Evolutionary conservation across 2,888 invertebrate genomes (phyloP).

Genomic region (Portevinia maculata): DNA sequence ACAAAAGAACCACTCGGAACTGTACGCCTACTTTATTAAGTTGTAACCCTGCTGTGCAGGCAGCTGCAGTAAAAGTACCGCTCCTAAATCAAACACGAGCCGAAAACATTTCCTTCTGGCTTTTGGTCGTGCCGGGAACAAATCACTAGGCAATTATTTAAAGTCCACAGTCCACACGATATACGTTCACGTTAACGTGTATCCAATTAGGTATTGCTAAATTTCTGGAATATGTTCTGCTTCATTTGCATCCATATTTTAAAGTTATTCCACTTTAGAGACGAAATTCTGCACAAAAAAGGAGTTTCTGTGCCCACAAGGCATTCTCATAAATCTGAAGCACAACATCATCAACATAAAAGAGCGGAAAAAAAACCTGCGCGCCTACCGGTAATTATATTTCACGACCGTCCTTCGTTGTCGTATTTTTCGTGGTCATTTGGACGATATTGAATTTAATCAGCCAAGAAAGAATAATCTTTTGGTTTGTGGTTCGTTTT

Average conservation of each 20-base stretch:
- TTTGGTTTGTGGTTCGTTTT: not conserved
- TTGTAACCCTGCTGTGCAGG: not conserved
- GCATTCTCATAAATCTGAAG: slow-evolving; percentile 7
- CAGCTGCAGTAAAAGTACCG: not conserved
- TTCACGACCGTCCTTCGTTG: slow-evolving; percentile 13
- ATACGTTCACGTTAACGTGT: slow-evolving; percentile 15
- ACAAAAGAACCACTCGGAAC: not conserved
- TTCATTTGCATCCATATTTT: slow-evolving; percentile 26
- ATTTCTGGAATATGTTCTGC: slow-evolving; percentile 3
- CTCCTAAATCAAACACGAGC: not conserved
- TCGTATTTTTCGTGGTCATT: slow-evolving; percentile 7
- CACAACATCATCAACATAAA: not conserved
- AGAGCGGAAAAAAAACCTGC: not conserved
- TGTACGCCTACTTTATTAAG: slow-evolving; percentile 4
- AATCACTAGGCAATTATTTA: slow-evolving; percentile 11
- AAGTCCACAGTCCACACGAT: slow-evolving; percentile 23
- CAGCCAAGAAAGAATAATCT: not conserved
- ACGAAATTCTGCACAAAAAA: not conserved
- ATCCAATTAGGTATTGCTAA: slow-evolving; percentile 22
- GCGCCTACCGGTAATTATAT: slow-evolving; percentile 14
- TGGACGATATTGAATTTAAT: not conserved
- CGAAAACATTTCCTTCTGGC: not conserved
- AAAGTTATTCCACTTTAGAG: slow-evolving; percentile 20
- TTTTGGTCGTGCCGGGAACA: not conserved
- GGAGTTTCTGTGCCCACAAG: slow-evolving; percentile 2